Conservation (phyloP, 2,113 vertebrate species). For the Microcebus griseorufus region DNA sequence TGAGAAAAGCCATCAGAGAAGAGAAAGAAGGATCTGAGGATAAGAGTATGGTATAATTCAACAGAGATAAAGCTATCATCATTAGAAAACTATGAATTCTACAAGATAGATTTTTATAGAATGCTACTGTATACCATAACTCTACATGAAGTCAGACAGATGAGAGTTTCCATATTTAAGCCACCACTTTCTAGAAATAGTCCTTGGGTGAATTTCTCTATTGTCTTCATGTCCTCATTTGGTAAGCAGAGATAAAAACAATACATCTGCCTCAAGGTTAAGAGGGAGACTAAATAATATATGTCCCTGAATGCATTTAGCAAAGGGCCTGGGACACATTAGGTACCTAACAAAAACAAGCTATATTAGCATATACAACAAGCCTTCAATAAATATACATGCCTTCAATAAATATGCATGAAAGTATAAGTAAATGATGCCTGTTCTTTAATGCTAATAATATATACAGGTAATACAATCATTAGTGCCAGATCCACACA, state of each 20-base stretch:
- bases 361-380: not conserved
- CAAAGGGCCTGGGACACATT: not conserved
- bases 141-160: not conserved
- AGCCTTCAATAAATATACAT: not conserved
- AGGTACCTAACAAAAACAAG: conserved; percentile 17
- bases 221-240: not conserved
- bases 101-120: conserved; percentile 38
- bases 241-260: not conserved
- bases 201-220: not conserved
- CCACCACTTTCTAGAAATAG: not conserved
- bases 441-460: not conserved
- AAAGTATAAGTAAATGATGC: not conserved
- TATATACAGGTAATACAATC: not conserved
- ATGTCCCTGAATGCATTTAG: not conserved
- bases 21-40: not conserved
- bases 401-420: not conserved
- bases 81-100: conserved; percentile 38
- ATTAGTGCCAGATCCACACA: not conserved
- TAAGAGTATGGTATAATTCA: not conserved
- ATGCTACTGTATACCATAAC: not conserved
- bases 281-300: conserved; percentile 3
- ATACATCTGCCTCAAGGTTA: not conserved
- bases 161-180: not conserved
- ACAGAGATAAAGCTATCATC: not conserved
- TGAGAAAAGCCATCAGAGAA: not conserved